Evolutionary conservation across 2,888 invertebrate genomes (phyloP).

Genomic region (Shargacucullia verbasci): DNA sequence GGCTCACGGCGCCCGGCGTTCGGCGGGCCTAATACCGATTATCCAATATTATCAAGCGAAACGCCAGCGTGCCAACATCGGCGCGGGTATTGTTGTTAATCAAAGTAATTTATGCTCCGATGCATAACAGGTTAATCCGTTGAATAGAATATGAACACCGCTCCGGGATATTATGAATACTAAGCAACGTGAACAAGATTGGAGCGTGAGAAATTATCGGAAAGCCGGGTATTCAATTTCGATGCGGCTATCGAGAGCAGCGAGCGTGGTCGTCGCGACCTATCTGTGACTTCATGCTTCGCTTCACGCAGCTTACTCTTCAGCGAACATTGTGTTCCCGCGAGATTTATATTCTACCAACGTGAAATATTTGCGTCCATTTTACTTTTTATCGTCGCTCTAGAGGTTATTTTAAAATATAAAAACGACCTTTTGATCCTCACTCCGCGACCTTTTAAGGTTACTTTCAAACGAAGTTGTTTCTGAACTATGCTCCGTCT

Average conservation of each 20-base stretch:
- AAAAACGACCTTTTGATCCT: constrained; percentile 29
- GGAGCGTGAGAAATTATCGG: constrained; percentile 47
- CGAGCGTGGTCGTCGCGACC: constrained; percentile 51
- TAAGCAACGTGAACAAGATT: constrained; percentile 45
- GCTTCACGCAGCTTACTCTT: constrained; percentile 61
- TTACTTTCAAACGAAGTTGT: constrained; percentile 35
- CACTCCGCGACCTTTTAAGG: constrained; percentile 31
- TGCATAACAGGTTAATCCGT: constrained; percentile 47
- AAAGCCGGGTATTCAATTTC: constrained; percentile 44
- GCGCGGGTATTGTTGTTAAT: constrained; percentile 62
- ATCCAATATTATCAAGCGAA: constrained; percentile 58
- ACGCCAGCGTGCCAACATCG: constrained; percentile 57
- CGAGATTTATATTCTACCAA: constrained; percentile 61
- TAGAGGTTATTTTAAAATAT: constrained; percentile 26
- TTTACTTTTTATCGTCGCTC: constrained; percentile 26
- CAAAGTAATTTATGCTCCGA: constrained; percentile 65
- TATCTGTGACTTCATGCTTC: constrained; percentile 73
- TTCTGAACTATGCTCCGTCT: constrained; percentile 37
- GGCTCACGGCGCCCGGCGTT: constrained; percentile 44
- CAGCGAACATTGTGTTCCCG: constrained; percentile 60
- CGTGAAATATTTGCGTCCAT: constrained; percentile 57
- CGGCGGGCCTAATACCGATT: constrained; percentile 60
- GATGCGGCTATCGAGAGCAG: constrained; percentile 46
- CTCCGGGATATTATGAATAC: constrained; percentile 45
- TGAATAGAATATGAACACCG: constrained; percentile 47